A percentile compares a stretch with the other conserved stretches of the same genome.
Conservation (phyloP, 2,797 vertebrate species). For the Telmatherina bonti region DNA sequence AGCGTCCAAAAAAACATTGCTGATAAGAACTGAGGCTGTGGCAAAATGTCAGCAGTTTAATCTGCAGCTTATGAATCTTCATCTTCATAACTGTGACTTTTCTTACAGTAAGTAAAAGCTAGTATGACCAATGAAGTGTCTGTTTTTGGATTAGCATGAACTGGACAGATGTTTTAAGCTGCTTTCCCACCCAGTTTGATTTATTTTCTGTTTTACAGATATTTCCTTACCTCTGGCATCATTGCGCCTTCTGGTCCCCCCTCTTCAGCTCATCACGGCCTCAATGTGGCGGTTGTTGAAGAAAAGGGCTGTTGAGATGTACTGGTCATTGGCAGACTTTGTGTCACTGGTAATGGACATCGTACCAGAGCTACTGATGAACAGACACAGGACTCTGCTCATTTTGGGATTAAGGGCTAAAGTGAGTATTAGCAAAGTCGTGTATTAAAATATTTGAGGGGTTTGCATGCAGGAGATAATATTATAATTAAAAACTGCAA, state of each 20-base stretch:
- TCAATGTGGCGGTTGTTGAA: slow-evolving; percentile 84
- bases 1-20: too few species aligned
- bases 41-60: too few species aligned
- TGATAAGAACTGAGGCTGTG: too few species aligned
- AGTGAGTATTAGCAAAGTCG: slow-evolving; percentile 62
- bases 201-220: slow-evolving; percentile 44
- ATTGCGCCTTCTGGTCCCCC: slow-evolving; percentile 79
- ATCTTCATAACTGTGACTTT: neutral
- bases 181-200: neutral
- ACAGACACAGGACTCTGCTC: slow-evolving; percentile 82
- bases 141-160: neutral
- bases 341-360: slow-evolving; percentile 75
- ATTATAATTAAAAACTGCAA: neutral
- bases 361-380: slow-evolving; percentile 83
- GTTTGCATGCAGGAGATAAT: neutral
- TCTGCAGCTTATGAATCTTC: too few species aligned
- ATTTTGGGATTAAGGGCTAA: slow-evolving; percentile 85
- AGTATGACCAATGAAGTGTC: neutral
- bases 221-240: slow-evolving; percentile 70
- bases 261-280: slow-evolving; percentile 83
- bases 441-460: neutral
- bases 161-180: neutral
- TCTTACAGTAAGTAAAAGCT: neutral
- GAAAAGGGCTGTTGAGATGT: slow-evolving; percentile 70
- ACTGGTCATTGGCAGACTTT: slow-evolving; percentile 84